A percentile compares a stretch with the other conserved stretches of the same genome.
These are phyloP conservation scores for Poecile atricapillus DNA, from an alignment of 2,113 vertebrate genomes.

Conservation along the genomic window DNA sequence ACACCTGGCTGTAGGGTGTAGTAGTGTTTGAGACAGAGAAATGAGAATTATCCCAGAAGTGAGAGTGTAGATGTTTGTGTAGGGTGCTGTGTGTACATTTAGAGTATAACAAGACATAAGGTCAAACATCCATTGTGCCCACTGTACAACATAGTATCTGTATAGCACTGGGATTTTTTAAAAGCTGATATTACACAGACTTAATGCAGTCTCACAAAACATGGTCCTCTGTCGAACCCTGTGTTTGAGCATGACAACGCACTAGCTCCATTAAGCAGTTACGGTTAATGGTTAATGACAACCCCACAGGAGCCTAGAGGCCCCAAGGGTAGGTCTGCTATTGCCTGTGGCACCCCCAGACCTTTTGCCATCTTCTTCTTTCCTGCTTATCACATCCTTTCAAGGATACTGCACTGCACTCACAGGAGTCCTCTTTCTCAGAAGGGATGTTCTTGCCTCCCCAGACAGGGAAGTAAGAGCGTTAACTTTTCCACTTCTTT, in stretches of 20 bases:
- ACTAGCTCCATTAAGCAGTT: neutral
- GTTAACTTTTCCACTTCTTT: neutral
- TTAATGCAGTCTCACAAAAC: neutral
- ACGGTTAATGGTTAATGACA: neutral
- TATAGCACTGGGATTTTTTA: neutral
- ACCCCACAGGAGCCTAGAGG: accelerated
- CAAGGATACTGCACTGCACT: accelerated
- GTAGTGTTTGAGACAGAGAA: neutral
- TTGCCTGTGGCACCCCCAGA: neutral
- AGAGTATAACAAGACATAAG: neutral
- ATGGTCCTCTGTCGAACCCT: neutral
- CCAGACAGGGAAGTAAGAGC: neutral
- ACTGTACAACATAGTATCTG: neutral
- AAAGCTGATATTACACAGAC: neutral
- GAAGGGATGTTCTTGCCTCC: neutral
- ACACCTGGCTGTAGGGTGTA: neutral
- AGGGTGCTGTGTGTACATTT: neutral
- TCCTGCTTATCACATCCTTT: neutral
- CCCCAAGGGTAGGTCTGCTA: neutral
- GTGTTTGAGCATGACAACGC: neutral
- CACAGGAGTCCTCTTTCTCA: neutral
- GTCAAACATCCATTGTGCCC: neutral
- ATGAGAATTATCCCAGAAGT: neutral
- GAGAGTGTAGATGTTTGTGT: neutral
- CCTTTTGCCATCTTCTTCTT: neutral